Conservation (phyloP, 1,140 invertebrate species). For the Pseudomyrmex sp. region DNA sequence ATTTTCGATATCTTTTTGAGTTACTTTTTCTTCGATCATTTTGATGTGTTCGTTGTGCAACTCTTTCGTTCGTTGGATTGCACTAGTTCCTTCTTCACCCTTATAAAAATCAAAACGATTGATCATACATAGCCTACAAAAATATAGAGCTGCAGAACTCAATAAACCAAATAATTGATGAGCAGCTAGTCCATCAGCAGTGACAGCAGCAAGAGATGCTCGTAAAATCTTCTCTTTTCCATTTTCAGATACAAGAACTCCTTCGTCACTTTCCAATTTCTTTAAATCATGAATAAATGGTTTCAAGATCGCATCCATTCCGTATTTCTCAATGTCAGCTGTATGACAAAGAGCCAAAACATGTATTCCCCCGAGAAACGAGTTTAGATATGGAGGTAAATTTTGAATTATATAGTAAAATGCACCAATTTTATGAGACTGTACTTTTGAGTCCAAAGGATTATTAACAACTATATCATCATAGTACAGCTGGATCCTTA, state of each 20-base stretch:
- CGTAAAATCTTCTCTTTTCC: neutral
- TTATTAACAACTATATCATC: conserved; percentile 13
- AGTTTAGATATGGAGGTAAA: conserved; percentile 1
- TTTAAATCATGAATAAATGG: neutral
- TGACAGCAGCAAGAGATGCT: conserved; percentile 38
- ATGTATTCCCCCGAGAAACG: neutral
- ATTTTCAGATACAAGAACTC: conserved; percentile 1
- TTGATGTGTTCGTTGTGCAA: neutral
- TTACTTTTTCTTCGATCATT: neutral
- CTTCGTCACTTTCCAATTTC: conserved; percentile 19
- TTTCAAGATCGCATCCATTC: neutral
- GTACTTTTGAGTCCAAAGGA: neutral
- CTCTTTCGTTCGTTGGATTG: conserved; percentile 7
- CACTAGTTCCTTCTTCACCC: neutral
- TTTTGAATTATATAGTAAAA: conserved; percentile 18
- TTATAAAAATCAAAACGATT: conserved; percentile 9
- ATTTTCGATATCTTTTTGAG: conserved; percentile 19
- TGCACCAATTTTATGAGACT: conserved; percentile 11
- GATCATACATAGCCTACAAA: conserved; percentile 37
- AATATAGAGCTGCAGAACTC: conserved; percentile 27
- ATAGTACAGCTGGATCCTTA: conserved; percentile 5
- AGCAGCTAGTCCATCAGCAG: conserved; percentile 37
- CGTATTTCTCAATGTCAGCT: conserved; percentile 8
- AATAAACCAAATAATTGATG: conserved; percentile 31
- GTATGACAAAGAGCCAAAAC: neutral